Evolutionary conservation across 2,113 vertebrate genomes (phyloP).

Genomic region (Gobius niger): DNA sequence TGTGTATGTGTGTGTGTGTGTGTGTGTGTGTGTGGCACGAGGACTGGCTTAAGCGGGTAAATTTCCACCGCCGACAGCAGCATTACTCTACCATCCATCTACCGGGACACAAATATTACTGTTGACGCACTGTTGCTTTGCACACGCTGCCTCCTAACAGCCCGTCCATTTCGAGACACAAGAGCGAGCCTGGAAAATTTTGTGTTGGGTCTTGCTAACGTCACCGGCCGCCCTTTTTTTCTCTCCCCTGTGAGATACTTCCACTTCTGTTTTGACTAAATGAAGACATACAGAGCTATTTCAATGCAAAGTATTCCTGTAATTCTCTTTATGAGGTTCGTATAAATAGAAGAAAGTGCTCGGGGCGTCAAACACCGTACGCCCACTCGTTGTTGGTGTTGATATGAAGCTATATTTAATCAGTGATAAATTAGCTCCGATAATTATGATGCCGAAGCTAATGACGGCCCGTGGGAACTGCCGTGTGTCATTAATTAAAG

Average conservation of each 20-base stretch:
- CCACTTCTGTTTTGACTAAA: not conserved
- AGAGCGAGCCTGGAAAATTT: slow-evolving; percentile 34
- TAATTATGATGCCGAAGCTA: not conserved
- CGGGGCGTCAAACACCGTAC: not conserved
- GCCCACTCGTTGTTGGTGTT: not conserved
- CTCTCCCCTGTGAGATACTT: not conserved
- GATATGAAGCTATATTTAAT: not conserved
- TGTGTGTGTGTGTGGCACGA: not conserved
- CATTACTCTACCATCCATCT: slow-evolving; percentile 26
- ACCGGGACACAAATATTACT: slow-evolving; percentile 5
- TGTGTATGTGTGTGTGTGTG: not conserved
- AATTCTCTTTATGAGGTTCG: not conserved
- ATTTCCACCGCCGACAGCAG: slow-evolving; percentile 41
- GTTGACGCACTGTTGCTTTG: not conserved
- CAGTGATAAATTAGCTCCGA: not conserved
- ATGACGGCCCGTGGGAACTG: not conserved
- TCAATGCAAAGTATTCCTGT: not conserved
- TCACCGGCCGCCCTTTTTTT: slow-evolving; percentile 5
- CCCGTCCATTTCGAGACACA: slow-evolving; percentile 35
- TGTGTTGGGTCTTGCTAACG: slow-evolving; percentile 20
- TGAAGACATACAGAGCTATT: not conserved
- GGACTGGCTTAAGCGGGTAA: slow-evolving; percentile 15
- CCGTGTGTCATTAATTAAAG: not conserved
- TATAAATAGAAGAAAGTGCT: slow-evolving; percentile 19
- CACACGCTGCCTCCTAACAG: slow-evolving; percentile 11